Evolutionary conservation across 2,888 invertebrate species (phyloP), one percentile per base, ranked within the genome.

Genomic region (Allophyes oxyacanthae): DNA sequence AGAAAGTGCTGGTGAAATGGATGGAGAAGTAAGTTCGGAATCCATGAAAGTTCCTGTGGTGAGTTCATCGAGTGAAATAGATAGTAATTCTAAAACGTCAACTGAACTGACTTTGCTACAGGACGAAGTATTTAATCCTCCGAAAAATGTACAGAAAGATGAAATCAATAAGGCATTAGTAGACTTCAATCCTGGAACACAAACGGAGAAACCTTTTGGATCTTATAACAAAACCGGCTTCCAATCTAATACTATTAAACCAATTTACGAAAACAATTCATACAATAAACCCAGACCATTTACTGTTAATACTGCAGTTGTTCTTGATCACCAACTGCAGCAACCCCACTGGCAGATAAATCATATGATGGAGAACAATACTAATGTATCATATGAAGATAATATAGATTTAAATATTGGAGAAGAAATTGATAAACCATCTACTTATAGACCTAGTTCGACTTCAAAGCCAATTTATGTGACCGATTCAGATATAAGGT

Each of bases 281-380:
- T 83, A 86, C 15, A 83, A 82, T 75, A 89, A 88, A 68, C 94
- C 94, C 9, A 88, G 92, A 65, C 94, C 94, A 8, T 94, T 94
- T 72, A 88, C 91, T 20, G 75, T 89, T 1, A 89, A 86, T 53
- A 84, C 84, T 26, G 70, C 82, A 6, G 76, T 83, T 10, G 86
- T 90, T 10, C 80, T 93, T 28, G 93, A 93, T 62, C 90, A 92
- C 75, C 93, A 93, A 66, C 66, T 93, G 36, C 94, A 94, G 58
- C 92, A 93, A 74, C 94, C 94, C 9, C 94, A 94, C 69, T 94
- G 94, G 94, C 94, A 94, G 71, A 94, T 94, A 15, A 94, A 94
- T 74, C 88, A 94, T 51, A 79, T 94, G 61, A 76, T 91, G 78
- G 91, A 90, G 72, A 94, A 94, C 62, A 68, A 82, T 1, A 89